Conservation (phyloP, 2,113 vertebrate species). For the Phainopepla nitens region DNA sequence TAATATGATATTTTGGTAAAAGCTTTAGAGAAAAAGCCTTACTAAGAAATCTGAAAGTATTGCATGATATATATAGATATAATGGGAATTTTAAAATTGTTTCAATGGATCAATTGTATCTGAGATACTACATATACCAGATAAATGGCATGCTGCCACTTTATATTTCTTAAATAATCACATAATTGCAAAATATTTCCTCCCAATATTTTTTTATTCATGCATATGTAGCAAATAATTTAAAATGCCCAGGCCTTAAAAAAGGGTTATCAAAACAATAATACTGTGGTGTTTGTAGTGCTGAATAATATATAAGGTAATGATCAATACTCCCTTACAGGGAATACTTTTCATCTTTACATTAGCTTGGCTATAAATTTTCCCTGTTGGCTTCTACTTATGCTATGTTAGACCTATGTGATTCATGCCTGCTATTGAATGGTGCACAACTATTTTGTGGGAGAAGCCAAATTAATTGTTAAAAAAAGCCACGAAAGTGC, state of each 20-base stretch:
- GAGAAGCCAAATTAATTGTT: constrained; percentile 71
- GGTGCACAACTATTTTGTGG: constrained; percentile 40
- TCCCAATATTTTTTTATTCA: not conserved
- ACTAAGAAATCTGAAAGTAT: constrained; percentile 10
- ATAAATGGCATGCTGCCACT: not conserved
- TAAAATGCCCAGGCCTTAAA: not conserved
- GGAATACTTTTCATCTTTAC: constrained; percentile 42
- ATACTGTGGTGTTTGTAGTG: not conserved
- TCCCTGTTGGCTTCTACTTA: constrained; percentile 26
- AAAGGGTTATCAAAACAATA: not conserved
- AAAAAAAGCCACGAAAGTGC: constrained; percentile 61
- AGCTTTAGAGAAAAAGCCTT: constrained; percentile 13
- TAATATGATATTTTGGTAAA: constrained; percentile 28
- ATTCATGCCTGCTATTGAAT: constrained; percentile 49
- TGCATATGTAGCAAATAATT: not conserved
- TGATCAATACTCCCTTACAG: constrained; percentile 35
- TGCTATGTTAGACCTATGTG: constrained; percentile 44
- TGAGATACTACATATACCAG: not conserved
- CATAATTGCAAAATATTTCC: not conserved
- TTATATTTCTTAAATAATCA: not conserved
- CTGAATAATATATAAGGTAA: constrained; percentile 51
- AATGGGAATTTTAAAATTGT: not conserved
- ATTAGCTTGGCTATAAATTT: constrained; percentile 24
- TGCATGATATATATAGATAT: not conserved
- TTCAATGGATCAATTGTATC: not conserved